Evolutionary conservation across 2,888 invertebrate species (phyloP), one percentile per base, ranked within the genome.

Genomic region (Platynereis dumerilii): DNA sequence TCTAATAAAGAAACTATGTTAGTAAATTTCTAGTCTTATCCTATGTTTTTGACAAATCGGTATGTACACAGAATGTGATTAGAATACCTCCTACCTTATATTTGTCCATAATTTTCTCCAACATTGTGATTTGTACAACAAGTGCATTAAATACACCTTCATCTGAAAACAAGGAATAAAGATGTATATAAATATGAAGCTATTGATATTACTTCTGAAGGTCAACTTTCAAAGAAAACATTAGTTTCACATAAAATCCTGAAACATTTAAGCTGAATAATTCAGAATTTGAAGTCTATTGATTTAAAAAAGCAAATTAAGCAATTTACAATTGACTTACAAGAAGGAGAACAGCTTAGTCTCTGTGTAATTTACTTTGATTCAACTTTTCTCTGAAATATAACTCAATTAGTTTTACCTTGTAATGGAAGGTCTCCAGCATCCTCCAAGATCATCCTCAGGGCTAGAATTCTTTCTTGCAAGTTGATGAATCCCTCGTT

Each of bases 401-500:
- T n/a, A n/a, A n/a, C n/a, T n/a, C n/a, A n/a, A n/a, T n/a, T n/a
- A n/a, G 34, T 34, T 44, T 20, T 20, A 65, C 68, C 65, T 20
- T 55, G 34, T 2, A 29, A 2, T 1, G 45, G 54, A 26, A 45
- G 58, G 0, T 67, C 71, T 20, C 69, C 72, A 1, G 77, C 67
- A 61, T 80, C 79, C 44, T 81, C 80, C 28, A 82, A 69, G 39
- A 81, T 79, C 70, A 78, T 76, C 34, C 74, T 65, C 44, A 81
- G 72, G 22, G 78, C 68, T 15, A 75, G 73, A 1, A 82, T 75
- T 53, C 78, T 69, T 69, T 82, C 81, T 66, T 83, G 81, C 0
- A 83, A 75, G 57, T 78, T 77, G 52, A 78, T 74, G 70, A 80
- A 83, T 48, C 79, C 81, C 3, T 77, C 74, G 66, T 82, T 81